Percentiles rank a stretch among this genome's conserved stretches.
These are phyloP conservation scores for Todiramphus chloris DNA, from an alignment of 2,113 vertebrate genomes.

Conservation along the genomic window DNA sequence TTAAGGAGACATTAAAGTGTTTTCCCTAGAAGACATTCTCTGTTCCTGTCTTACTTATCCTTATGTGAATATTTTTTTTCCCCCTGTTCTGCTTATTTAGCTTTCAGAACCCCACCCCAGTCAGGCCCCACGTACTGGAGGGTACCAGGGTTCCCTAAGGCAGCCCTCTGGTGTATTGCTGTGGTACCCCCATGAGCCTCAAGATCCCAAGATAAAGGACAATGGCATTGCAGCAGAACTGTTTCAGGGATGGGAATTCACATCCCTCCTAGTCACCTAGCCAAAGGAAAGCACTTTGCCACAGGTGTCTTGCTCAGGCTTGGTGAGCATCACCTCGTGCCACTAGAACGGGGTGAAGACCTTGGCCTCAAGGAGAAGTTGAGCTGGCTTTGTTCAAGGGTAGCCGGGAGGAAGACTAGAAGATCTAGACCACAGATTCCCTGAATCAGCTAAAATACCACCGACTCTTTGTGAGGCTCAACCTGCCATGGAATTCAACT, in stretches of 20 bases:
- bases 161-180: neutral
- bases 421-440: neutral
- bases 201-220: neutral
- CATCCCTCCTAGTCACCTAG: neutral
- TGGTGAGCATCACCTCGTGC: neutral
- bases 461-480: neutral
- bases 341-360: neutral
- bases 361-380: neutral
- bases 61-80: neutral
- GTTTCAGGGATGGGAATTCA: neutral
- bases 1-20: neutral
- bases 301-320: neutral
- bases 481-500: neutral
- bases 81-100: neutral
- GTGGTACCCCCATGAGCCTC: neutral
- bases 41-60: neutral
- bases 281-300: neutral
- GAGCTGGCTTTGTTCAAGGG: neutral
- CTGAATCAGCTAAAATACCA: neutral
- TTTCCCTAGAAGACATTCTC: neutral
- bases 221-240: neutral
- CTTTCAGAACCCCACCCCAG: neutral
- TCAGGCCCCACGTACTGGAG: neutral
- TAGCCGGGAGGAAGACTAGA: neutral
- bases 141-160: neutral